Evolutionary conservation across 2,797 vertebrate species (phyloP).

Genomic region (Tamandua tetradactyla): DNA sequence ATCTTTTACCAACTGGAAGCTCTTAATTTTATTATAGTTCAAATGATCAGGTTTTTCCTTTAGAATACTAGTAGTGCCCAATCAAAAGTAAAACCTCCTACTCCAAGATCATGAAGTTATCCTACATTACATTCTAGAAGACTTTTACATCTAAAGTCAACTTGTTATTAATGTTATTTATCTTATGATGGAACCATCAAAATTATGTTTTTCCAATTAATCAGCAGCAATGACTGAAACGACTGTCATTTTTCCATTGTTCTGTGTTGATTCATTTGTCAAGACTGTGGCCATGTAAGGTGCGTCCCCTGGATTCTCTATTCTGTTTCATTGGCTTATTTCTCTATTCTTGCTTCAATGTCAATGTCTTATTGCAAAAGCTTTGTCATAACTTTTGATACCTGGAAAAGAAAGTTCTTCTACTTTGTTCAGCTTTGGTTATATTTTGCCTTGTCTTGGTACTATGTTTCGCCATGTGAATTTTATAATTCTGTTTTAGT

Average conservation of each 20-base stretch:
- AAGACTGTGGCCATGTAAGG: rapidly evolving
- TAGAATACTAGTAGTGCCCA: background rate
- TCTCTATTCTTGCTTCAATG: no score
- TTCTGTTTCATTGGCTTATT: no score
- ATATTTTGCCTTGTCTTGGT: background rate
- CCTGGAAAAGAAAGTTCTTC: background rate
- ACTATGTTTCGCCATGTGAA: background rate
- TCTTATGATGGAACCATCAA: background rate
- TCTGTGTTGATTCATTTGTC: background rate
- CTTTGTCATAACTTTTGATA: no score
- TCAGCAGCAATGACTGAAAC: no score
- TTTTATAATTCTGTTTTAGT: rapidly evolving
- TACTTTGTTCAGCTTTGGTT: background rate
- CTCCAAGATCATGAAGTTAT: background rate
- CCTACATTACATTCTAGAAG: background rate
- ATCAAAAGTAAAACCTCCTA: background rate
- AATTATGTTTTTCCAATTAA: background rate
- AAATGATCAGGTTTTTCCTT: background rate
- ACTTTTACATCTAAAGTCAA: background rate
- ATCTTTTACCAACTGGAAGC: background rate
- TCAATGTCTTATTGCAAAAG: background rate
- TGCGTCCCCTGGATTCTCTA: rapidly evolving
- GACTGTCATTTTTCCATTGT: background rate
- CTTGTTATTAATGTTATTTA: background rate
- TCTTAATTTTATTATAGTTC: background rate